A percentile compares a stretch with the other conserved stretches of the same genome.
Evolutionary conservation across 1,140 invertebrate species (phyloP).

Genomic region (Diabrotica undecimpunctata): DNA sequence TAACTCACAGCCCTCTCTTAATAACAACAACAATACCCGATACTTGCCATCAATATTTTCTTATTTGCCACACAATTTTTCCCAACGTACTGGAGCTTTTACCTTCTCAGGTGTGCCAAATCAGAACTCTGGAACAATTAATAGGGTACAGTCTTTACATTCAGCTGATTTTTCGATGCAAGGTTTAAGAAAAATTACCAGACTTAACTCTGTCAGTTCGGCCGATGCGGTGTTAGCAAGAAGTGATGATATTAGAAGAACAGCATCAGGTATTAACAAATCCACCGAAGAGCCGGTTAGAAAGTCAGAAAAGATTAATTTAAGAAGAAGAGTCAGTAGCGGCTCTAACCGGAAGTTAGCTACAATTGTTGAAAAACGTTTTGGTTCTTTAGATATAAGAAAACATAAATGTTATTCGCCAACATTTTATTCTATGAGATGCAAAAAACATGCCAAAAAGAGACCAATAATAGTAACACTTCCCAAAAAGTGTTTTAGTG

Average conservation of each 20-base stretch:
- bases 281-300: slow-evolving; percentile 6
- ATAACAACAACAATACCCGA: not conserved
- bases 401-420: slow-evolving; percentile 47
- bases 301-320: slow-evolving; percentile 5
- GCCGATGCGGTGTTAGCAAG: slow-evolving; percentile 28
- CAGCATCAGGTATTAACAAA: slow-evolving; percentile 33
- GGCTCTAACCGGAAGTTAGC: not conserved
- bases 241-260: slow-evolving; percentile 30
- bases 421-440: slow-evolving; percentile 46
- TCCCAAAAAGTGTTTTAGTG: slow-evolving; percentile 34
- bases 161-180: no score
- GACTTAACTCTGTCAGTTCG: not conserved
- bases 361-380: slow-evolving; percentile 31
- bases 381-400: slow-evolving; percentile 42
- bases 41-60: slow-evolving; percentile 11
- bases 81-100: slow-evolving; percentile 7
- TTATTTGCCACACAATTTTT: slow-evolving; percentile 14
- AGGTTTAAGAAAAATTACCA: not conserved
- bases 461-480: slow-evolving; percentile 42
- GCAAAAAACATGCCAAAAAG: slow-evolving; percentile 46
- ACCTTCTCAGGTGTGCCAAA: slow-evolving; percentile 20
- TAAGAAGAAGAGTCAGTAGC: slow-evolving; percentile 5
- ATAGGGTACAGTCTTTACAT: no score
- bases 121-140: slow-evolving; percentile 6
- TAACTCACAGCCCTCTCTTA: slow-evolving; percentile 4